Conservation (phyloP, 2,888 invertebrate genomes). For the Lamproptera curius region DNA sequence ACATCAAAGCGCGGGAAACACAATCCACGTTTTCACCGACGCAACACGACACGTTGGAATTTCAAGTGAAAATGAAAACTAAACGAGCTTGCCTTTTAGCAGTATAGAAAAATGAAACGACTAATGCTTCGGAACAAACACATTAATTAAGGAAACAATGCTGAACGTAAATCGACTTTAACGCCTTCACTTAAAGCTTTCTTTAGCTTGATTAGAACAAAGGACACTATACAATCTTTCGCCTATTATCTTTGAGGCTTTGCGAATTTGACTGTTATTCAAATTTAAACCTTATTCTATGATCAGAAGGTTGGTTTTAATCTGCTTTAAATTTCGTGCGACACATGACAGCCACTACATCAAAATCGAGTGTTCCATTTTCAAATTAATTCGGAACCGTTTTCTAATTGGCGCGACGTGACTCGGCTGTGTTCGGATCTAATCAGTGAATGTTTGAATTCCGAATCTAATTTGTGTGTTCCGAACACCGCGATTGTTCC, state of each 20-base stretch:
- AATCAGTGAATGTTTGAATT: slow-evolving; percentile 66
- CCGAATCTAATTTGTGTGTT: slow-evolving; percentile 61
- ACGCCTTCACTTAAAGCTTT: background rate
- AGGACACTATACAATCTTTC: slow-evolving; percentile 16
- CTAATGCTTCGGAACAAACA: slow-evolving; percentile 17
- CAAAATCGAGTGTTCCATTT: slow-evolving; percentile 76
- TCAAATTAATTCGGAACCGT: slow-evolving; percentile 71
- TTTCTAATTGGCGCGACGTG: slow-evolving; percentile 76
- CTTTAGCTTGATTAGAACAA: slow-evolving; percentile 8
- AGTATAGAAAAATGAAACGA: slow-evolving; percentile 19
- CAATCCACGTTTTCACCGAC: slow-evolving; percentile 3
- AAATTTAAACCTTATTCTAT: slow-evolving; percentile 21
- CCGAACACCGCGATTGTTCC: slow-evolving; percentile 38
- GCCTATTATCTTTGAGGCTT: slow-evolving; percentile 18
- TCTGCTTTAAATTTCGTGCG: slow-evolving; percentile 21
- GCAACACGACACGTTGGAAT: slow-evolving; percentile 7
- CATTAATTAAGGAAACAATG: slow-evolving; percentile 13
- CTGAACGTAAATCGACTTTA: background rate
- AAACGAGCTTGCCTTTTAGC: slow-evolving; percentile 15
- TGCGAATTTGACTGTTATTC: slow-evolving; percentile 1
- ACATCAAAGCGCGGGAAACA: background rate
- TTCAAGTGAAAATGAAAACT: slow-evolving; percentile 14
- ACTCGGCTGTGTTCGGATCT: slow-evolving; percentile 55
- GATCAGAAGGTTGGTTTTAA: slow-evolving; percentile 18
- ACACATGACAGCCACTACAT: slow-evolving; percentile 57